A percentile compares a stretch with the other conserved stretches of the same genome.
phyloP scores from a whole-genome alignment of 2,113 vertebrate species.

The Otis tarda region DNA sequence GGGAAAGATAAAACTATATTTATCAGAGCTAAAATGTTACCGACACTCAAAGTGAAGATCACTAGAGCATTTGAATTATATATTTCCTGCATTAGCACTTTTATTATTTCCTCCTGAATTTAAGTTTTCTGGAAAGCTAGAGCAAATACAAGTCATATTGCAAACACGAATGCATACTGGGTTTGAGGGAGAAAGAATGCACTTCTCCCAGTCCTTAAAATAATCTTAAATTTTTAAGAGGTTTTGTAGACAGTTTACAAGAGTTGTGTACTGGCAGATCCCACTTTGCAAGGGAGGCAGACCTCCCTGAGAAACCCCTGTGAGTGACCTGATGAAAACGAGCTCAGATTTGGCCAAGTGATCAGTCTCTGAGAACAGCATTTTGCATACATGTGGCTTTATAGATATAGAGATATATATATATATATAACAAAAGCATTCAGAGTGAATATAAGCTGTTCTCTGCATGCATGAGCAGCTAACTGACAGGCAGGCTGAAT shows the following conservation, averaged over 20 bases:
- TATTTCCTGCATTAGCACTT: not conserved
- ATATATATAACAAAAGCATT: not conserved
- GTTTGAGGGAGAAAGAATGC: not conserved
- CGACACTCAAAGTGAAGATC: not conserved
- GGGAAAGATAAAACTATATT: not conserved
- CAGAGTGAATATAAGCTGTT: not conserved
- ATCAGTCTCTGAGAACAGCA: not conserved
- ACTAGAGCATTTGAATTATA: not conserved
- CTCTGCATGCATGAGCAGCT: not conserved
- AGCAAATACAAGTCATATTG: not conserved
- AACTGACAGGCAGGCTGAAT: not conserved
- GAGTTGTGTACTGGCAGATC: not conserved
- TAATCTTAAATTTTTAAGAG: not conserved
- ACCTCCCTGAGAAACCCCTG: not conserved
- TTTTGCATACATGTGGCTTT: not conserved
- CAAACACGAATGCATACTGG: not conserved
- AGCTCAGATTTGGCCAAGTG: not conserved
- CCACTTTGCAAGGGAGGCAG: not conserved
- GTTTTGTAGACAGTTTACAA: not conserved
- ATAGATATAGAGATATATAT: not conserved
- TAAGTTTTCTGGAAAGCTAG: not conserved
- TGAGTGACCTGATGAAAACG: not conserved
- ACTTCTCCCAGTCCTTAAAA: not conserved
- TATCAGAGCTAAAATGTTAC: not conserved
- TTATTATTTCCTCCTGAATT: not conserved